Evolutionary conservation across 2,113 vertebrate genomes (phyloP).

Genomic region (Ptychochromis oligacanthus): DNA sequence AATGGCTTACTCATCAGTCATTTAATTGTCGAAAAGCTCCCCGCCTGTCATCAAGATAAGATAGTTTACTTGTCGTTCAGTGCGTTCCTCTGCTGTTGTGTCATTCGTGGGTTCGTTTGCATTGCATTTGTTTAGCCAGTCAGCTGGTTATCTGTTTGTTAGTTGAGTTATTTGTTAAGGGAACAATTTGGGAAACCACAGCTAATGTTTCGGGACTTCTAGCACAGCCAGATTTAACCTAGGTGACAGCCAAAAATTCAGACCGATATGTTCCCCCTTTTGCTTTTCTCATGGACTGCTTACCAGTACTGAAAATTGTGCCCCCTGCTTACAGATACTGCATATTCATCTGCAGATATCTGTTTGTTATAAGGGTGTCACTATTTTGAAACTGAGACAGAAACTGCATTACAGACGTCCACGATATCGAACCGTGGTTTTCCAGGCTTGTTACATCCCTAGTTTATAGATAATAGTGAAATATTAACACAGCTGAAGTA

Average conservation of each 20-base stretch:
- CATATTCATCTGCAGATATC: background rate
- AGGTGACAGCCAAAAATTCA: background rate
- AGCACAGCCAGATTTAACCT: background rate
- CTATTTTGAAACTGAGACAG: background rate
- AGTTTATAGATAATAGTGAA: background rate
- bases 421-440: rapidly evolving
- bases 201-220: background rate
- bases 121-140: background rate
- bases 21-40: background rate
- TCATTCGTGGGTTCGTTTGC: background rate
- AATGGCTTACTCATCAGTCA: background rate
- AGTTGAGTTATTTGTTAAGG: background rate
- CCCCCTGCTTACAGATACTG: background rate
- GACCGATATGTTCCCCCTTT: background rate
- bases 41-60: background rate
- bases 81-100: background rate
- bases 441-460: background rate
- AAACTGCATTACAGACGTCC: background rate
- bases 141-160: background rate
- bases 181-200: background rate
- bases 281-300: background rate
- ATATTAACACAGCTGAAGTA: background rate
- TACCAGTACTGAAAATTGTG: too few relatives aligned
- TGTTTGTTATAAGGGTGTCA: background rate
- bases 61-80: background rate